Base-by-base conservation (phyloP, 2,888 invertebrate species). In the Drosophila picticornis region DNA sequence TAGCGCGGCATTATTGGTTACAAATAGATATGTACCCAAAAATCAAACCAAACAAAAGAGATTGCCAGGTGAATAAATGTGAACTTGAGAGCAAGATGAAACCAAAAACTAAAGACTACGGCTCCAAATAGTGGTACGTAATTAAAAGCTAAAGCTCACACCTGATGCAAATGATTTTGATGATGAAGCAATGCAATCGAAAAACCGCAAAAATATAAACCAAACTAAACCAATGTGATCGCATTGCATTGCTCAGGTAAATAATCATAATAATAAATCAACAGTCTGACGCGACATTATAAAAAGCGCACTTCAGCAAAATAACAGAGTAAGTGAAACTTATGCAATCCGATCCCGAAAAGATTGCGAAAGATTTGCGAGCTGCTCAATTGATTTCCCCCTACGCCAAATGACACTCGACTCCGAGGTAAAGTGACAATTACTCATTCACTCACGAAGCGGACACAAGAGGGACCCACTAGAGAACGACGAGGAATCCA, bases 1-100 rank as follows among this genome's bases (percentile, higher is more conserved):
- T 82, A 73, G 80, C 90, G 70, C 83, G 67, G 85, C 85, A 90
- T 88, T 77, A 77, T n/a, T 52, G 29, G 34, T 48, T 50, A 70
- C n/a, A 58, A 27, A 31, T 34, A 51, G 10, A 40, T 40, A 27
- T 38, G n/a, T 25, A 31, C 32, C 9, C 1, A 46, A 43, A 32
- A 31, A 53, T 64, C 53, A 64, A 75, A 58, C 46, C 50, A 69
- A 46, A 43, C 36, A 25, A 13, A 34, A 50, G 13, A 13, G 10
- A 25, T 32, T 61, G 38, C 11, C 52, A 57, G 52, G 27, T 69
- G 48, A 10, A 19, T 13, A 16, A 13, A 58, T 46, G 51, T 55
- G 67, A 59, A 71, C 84, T 65, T 70, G 77, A 72, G 48, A 53
- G 53, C 69, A 80, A 86, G 87, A 86, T 83, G 58, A 60, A 46